These are phyloP conservation scores for Cavia aperea DNA, from an alignment of 2,113 vertebrate species.

Conservation along the genomic window DNA sequence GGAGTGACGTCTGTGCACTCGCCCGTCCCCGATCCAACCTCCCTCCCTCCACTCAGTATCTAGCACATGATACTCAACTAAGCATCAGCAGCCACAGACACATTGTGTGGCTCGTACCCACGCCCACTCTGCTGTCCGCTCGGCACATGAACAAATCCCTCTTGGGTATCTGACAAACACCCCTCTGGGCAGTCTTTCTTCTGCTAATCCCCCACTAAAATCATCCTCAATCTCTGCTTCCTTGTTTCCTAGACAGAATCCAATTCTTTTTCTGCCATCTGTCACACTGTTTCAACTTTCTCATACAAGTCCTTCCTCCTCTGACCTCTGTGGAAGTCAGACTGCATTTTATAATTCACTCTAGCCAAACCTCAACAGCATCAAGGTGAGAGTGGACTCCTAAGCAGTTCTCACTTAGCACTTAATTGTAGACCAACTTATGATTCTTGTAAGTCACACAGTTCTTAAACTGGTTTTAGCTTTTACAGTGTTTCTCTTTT, in stretches of 20 bases:
- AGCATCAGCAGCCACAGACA: not conserved
- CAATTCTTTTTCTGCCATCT: not conserved
- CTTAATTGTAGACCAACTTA: not conserved
- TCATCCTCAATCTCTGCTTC: not conserved
- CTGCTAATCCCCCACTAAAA: not conserved
- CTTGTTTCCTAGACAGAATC: not conserved
- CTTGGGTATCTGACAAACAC: not conserved
- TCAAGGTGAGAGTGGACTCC: not conserved
- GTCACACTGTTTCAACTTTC: not conserved
- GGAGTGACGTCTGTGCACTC: not conserved
- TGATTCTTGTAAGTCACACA: not conserved
- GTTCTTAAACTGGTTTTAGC: not conserved
- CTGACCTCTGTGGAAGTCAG: not conserved
- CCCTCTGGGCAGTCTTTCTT: not conserved
- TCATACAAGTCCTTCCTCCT: not conserved
- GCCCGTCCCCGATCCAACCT: not conserved
- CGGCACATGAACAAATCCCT: not conserved
- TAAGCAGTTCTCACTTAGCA: not conserved
- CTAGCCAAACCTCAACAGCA: not conserved
- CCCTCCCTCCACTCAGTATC: no score
- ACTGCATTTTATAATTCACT: not conserved
- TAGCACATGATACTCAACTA: not conserved
- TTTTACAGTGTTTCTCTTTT: slow-evolving; percentile 5
- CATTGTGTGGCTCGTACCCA: not conserved
- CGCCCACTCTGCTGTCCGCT: not conserved